A percentile compares a stretch with the other conserved stretches of the same genome.
Conservation (phyloP, 2,113 vertebrate species). For the Syngnathus floridae region DNA sequence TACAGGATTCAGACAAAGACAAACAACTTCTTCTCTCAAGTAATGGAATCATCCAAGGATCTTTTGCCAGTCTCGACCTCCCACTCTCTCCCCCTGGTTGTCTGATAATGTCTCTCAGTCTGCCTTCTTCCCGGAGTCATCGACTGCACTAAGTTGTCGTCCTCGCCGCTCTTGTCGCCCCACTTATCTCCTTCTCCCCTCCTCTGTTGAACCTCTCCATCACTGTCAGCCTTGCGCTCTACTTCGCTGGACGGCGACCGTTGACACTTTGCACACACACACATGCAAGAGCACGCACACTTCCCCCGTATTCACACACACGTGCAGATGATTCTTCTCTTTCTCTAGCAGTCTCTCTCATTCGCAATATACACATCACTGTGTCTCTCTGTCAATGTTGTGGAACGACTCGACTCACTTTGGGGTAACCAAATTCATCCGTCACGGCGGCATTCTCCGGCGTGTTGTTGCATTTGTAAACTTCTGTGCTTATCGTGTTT, state of each 20-base stretch:
- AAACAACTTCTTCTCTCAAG: slow-evolving; percentile 35
- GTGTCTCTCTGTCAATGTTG: slow-evolving; percentile 50
- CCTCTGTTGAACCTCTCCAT: slow-evolving; percentile 57
- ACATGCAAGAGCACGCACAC: slow-evolving; percentile 10
- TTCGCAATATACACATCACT: slow-evolving; percentile 37
- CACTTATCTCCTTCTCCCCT: slow-evolving; percentile 40
- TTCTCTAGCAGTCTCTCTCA: slow-evolving; percentile 35
- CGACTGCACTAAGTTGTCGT: slow-evolving; percentile 52
- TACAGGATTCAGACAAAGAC: slow-evolving; percentile 41
- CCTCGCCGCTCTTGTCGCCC: slow-evolving; percentile 40
- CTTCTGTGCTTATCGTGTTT: slow-evolving; percentile 3
- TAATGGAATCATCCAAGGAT: slow-evolving; percentile 50
- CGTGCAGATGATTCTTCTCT: slow-evolving; percentile 47
- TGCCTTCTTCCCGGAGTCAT: slow-evolving; percentile 49
- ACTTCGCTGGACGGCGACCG: slow-evolving; percentile 52
- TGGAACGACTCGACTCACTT: slow-evolving; percentile 47
- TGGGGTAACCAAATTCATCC: slow-evolving; percentile 48
- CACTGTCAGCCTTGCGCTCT: slow-evolving; percentile 56
- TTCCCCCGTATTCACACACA: slow-evolving; percentile 38
- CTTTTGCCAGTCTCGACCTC: slow-evolving; percentile 38
- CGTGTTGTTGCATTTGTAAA: slow-evolving; percentile 20
- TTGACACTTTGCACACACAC: slow-evolving; percentile 14
- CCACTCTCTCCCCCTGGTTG: slow-evolving; percentile 7
- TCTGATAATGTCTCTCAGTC: slow-evolving; percentile 43
- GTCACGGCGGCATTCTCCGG: slow-evolving; percentile 40